Evolutionary conservation across 2,113 vertebrate species (phyloP).

Genomic region (Dolichallabes microphthalmus): DNA sequence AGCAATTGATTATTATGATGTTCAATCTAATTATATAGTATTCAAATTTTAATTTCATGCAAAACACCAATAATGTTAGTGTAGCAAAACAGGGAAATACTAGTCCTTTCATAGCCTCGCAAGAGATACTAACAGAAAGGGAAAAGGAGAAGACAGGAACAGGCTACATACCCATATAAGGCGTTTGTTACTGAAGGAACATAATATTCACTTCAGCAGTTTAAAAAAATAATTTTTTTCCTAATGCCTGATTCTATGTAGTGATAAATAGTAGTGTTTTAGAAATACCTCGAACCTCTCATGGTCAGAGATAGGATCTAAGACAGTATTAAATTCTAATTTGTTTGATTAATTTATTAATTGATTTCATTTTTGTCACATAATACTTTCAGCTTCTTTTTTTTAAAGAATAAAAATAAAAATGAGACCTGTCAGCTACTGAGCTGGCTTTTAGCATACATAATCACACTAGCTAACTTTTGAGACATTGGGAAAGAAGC

Average conservation of each 20-base stretch:
- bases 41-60: no score
- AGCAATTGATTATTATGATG: background rate
- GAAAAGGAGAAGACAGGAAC: constrained; percentile 7
- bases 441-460: background rate
- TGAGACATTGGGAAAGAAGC: background rate
- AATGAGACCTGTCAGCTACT: background rate
- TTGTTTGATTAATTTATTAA: background rate
- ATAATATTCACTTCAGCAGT: background rate
- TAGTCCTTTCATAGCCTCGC: background rate
- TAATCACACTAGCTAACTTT: background rate
- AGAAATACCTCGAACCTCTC: background rate
- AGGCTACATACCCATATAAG: background rate
- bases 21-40: background rate
- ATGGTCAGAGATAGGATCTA: background rate
- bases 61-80: background rate
- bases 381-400: background rate
- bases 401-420: background rate
- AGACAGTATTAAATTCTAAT: background rate
- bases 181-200: background rate
- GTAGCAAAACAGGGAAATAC: background rate
- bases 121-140: constrained; percentile 7
- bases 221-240: background rate
- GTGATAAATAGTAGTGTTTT: background rate
- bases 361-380: background rate
- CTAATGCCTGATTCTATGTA: background rate